Evolutionary conservation across 2,797 vertebrate species (phyloP).

Genomic region (Chaetophractus vellerosus): DNA sequence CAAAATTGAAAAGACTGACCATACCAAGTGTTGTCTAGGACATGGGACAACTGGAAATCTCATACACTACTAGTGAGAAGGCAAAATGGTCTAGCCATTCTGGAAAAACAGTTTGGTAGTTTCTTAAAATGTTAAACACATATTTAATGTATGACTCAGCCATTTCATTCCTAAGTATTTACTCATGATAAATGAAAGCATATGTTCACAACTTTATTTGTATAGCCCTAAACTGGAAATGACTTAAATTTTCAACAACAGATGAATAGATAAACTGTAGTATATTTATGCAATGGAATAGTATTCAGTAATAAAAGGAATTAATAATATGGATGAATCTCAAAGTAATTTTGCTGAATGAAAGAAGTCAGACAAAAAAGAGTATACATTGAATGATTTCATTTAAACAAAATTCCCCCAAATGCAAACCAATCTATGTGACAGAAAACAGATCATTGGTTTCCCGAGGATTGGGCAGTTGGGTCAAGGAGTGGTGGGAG

Average conservation of each 20-base stretch:
- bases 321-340: neutral
- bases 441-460: neutral
- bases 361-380: constrained; percentile 18
- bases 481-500: neutral
- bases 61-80: neutral
- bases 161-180: neutral
- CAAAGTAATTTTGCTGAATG: neutral
- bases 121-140: constrained; percentile 14
- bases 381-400: neutral
- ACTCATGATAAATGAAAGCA: neutral
- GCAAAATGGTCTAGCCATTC: neutral
- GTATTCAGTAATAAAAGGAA: neutral
- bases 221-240: neutral
- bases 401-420: neutral
- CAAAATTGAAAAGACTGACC: neutral
- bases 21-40: neutral
- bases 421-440: neutral
- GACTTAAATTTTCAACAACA: neutral
- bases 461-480: neutral
- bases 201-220: neutral
- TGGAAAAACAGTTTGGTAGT: neutral
- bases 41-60: neutral
- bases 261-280: neutral
- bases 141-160: neutral
- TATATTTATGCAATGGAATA: neutral